A percentile compares a stretch with the other conserved stretches of the same genome.
Evolutionary conservation across 2,113 vertebrate species (phyloP).

Genomic region (Syrmaticus mikado): DNA sequence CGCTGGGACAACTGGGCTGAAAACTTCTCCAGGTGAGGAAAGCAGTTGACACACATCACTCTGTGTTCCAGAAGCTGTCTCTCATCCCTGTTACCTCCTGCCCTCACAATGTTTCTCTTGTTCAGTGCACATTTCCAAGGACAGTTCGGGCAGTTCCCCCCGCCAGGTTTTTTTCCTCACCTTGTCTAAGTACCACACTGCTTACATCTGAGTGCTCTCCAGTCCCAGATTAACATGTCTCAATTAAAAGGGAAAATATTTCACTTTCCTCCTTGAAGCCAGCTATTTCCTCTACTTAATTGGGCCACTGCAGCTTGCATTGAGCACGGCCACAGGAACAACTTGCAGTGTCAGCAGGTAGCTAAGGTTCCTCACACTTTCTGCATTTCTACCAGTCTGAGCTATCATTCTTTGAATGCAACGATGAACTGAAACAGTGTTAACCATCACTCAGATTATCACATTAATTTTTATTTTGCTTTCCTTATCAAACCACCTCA

Average conservation of each 20-base stretch:
- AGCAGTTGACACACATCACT: neutral
- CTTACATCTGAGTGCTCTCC: neutral
- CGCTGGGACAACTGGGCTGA: rapidly evolving
- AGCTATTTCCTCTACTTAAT: slow-evolving; percentile 41
- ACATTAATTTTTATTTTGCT: neutral
- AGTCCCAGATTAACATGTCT: neutral
- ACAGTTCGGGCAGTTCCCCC: neutral
- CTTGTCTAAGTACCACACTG: neutral
- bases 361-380: neutral
- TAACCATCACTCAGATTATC: neutral
- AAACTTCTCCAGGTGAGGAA: neutral
- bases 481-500: neutral
- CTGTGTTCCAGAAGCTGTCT: neutral
- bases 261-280: slow-evolving; percentile 12
- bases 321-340: neutral
- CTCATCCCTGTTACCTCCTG: neutral
- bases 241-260: slow-evolving; percentile 29
- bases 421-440: neutral
- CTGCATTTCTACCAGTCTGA: neutral
- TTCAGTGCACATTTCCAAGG: neutral
- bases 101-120: neutral
- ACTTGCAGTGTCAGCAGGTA: neutral
- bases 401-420: neutral
- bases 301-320: slow-evolving; percentile 32
- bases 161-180: neutral